Conservation (phyloP, 2,888 invertebrate genomes). For the Caprella mutica region DNA sequence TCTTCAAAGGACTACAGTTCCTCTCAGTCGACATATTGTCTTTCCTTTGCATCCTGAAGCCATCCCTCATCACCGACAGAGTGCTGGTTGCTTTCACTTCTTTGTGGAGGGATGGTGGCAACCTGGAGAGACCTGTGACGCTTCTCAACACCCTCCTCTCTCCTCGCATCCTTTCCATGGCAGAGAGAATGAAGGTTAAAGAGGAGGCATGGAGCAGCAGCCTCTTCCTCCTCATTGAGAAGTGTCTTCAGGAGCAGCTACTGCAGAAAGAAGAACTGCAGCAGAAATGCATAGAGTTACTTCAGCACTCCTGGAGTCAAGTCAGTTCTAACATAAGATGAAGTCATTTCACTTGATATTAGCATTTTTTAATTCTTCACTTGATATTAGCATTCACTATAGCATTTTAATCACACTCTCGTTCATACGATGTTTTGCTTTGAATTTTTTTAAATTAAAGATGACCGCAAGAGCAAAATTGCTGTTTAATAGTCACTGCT, state of each 20-base stretch:
- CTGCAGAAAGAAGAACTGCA: conserved; percentile 52
- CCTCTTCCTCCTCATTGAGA: background rate
- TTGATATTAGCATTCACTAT: too few relatives aligned
- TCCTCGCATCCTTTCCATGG: background rate
- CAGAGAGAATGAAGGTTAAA: background rate
- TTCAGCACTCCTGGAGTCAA: conserved; percentile 55
- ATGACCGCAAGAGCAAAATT: too few relatives aligned
- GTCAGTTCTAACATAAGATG: conserved; percentile 42
- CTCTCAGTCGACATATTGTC: conserved; percentile 6
- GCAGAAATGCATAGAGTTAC: conserved; percentile 55
- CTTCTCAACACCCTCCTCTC: background rate
- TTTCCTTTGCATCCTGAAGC: background rate
- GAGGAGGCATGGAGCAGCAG: too few relatives aligned
- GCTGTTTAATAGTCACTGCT: too few relatives aligned
- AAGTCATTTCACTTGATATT: too few relatives aligned
- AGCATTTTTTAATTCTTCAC: too few relatives aligned
- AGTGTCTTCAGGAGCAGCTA: conserved; percentile 45
- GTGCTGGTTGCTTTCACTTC: background rate
- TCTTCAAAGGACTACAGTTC: background rate
- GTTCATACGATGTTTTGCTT: too few relatives aligned
- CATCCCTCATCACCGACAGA: background rate
- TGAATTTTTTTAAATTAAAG: too few relatives aligned
- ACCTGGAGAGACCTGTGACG: background rate
- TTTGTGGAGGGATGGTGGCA: background rate
- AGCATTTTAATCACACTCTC: too few relatives aligned